These are phyloP conservation scores for Oceanodroma tethys DNA, from an alignment of 2,113 vertebrate genomes.

Conservation along the genomic window DNA sequence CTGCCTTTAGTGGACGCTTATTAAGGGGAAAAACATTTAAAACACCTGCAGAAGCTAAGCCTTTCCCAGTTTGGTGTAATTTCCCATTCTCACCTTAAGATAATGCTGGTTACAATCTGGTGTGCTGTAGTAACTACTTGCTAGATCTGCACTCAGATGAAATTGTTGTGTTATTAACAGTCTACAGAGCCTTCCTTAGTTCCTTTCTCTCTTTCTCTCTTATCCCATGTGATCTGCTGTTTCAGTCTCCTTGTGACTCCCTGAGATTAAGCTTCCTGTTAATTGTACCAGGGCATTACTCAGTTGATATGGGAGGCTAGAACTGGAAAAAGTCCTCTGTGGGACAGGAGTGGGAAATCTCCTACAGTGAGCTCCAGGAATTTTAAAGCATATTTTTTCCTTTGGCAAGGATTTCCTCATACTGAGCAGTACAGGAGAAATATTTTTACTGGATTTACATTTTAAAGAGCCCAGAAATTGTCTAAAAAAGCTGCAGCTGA, in stretches of 20 bases:
- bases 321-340: background rate
- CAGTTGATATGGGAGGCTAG: rapidly evolving
- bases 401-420: background rate
- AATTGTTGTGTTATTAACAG: background rate
- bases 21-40: background rate
- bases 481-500: background rate
- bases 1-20: background rate
- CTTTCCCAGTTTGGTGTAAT: background rate
- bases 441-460: background rate
- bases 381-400: background rate
- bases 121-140: background rate
- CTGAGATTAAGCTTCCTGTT: background rate
- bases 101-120: background rate
- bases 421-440: background rate
- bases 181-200: background rate
- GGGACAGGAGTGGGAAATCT: background rate
- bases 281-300: background rate
- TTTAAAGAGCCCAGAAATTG: background rate
- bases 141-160: background rate
- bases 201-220: background rate
- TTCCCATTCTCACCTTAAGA: background rate
- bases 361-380: background rate
- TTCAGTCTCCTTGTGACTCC: background rate
- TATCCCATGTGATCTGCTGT: background rate
- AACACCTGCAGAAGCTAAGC: background rate